Conservation (phyloP, 2,113 vertebrate species). For the Centropus bengalensis region DNA sequence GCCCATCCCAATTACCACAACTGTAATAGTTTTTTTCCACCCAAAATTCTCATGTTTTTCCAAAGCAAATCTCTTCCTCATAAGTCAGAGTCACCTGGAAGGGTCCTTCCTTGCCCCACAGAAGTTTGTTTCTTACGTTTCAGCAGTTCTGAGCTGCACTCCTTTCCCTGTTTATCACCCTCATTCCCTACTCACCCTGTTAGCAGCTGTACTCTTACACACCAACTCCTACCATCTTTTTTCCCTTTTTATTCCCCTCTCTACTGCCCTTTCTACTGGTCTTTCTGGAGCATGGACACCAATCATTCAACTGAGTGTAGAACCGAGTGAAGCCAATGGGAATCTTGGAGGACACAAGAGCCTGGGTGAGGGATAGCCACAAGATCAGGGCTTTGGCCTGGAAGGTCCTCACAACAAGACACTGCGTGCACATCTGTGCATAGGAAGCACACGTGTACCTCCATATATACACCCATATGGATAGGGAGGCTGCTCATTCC, state of each 20-base stretch:
- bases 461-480: accelerated
- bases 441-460: accelerated
- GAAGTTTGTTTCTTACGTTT: background rate
- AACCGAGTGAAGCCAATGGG: background rate
- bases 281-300: background rate
- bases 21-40: background rate
- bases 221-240: too few species aligned
- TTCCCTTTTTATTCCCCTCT: background rate
- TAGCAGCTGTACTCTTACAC: background rate
- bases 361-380: background rate
- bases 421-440: background rate
- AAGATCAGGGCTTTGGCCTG: background rate
- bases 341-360: background rate
- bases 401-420: too few species aligned
- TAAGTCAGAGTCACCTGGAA: background rate
- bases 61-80: background rate
- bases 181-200: background rate
- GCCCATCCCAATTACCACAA: background rate
- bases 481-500: background rate
- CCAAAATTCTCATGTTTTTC: background rate
- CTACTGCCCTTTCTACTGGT: background rate
- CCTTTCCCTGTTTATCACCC: background rate
- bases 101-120: background rate
- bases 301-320: background rate
- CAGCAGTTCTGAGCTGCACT: background rate